Base-by-base conservation (phyloP, 2,113 vertebrate genomes). In the Acanthisitta chloris region DNA sequence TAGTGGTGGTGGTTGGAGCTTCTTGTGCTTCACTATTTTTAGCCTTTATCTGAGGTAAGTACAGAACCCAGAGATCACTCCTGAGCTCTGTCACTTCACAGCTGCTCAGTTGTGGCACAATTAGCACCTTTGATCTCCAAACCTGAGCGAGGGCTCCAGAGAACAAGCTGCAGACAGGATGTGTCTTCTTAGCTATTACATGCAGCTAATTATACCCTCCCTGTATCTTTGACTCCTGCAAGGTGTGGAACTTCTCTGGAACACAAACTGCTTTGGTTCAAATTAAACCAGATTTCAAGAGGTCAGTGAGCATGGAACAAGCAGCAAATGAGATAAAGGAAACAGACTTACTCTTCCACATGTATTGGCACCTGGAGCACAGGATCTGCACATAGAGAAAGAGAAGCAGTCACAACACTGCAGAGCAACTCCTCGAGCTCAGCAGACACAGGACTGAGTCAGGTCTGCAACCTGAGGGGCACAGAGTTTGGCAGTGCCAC, bases 331-430 rank as follows among this genome's bases (percentile, higher is more conserved):
- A 87, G 10, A 59, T 6, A 72, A 71, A 93, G 52, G 31, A 46
- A 94, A 73, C 28, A 52, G 46, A 99, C 99, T 97, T 98, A 99
- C 99, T 99, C 99, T 97, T 99, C 98, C 89, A 99, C 98, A 6
- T 99, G 99, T 67, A 99, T 99, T 2, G 99, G 99, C 90, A 99
- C 99, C 95, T 99, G 99, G 88, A 99, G 99, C 88, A 99, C 99
- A 85, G 99, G 99, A 99, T 99, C 99, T 99, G 98, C 95, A 96
- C 23, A 86, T 87, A 96, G 38, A 97, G 51, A 95, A 66, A 66
- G 69, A 88, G 19, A 87, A 93, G 77, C 52, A 46, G 31, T 86
- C 58, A 49, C 79, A 67, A 88, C 43, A 59, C 8, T 36, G 69
- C 33, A 85, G 14, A 23, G 49, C 38, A 77, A 40, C 20, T 40